Conservation (phyloP, 35 echinoderm and acorn worm species). For the Acanthaster planci region DNA sequence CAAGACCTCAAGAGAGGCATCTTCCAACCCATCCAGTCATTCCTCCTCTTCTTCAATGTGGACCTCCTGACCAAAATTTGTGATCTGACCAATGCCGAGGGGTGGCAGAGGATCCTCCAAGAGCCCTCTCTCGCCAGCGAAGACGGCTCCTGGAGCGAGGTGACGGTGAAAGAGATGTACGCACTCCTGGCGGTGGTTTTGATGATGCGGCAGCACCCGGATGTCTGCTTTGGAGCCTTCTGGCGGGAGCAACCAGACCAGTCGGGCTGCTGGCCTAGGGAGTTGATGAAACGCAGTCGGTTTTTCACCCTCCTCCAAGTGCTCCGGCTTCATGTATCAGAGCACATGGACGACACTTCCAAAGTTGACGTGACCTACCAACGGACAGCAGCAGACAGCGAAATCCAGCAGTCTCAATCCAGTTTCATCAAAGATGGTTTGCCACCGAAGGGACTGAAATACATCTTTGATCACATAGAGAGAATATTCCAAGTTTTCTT, state of each 20-base stretch:
- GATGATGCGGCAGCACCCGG: background rate
- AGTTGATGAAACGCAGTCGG: background rate
- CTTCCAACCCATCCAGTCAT: background rate
- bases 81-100: background rate
- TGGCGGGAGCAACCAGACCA: background rate
- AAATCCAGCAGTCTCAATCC: too few relatives aligned
- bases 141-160: background rate
- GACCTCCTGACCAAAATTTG: conserved; percentile 5
- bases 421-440: too few relatives aligned
- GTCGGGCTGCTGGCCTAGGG: background rate
- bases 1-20: conserved; percentile 9
- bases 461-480: conserved; percentile 1
- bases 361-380: too few relatives aligned
- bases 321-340: background rate
- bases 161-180: conserved; percentile 5
- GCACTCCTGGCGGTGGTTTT: background rate
- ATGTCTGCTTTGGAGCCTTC: background rate
- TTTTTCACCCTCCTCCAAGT: background rate
- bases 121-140: background rate
- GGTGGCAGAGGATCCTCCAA: background rate
- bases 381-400: background rate
- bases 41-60: conserved; percentile 6
- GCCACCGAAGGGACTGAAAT: background rate
- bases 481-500: background rate
- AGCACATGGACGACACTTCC: background rate